These are phyloP conservation scores for Nomada ferruginata DNA, from an alignment of 2,888 invertebrate genomes.

Conservation along the genomic window DNA sequence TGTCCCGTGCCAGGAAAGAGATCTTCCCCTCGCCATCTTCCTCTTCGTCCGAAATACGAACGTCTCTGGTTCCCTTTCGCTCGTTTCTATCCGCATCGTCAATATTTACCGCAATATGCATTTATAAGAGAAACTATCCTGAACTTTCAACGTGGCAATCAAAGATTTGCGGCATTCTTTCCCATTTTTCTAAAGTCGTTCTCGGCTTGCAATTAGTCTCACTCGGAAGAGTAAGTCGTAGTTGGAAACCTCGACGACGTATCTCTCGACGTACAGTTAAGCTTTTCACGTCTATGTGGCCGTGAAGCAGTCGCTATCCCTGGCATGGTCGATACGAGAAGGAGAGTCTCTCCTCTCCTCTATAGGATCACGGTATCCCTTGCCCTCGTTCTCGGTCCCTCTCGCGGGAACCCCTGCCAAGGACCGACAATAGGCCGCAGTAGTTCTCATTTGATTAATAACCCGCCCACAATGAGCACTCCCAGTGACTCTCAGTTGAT, in stretches of 20 bases:
- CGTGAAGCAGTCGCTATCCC: constrained; percentile 52
- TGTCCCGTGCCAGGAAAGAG: constrained; percentile 43
- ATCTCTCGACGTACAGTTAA: constrained; percentile 27
- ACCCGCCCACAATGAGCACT: constrained; percentile 81
- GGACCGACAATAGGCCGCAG: constrained; percentile 81
- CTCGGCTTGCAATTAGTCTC: neutral
- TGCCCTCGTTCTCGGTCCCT: constrained; percentile 58
- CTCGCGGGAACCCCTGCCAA: constrained; percentile 75
- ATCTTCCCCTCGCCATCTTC: constrained; percentile 15
- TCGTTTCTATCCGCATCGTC: neutral
- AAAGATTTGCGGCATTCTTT: no score
- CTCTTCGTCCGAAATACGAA: constrained; percentile 16
- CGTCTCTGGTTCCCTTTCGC: neutral
- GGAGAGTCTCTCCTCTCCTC: constrained; percentile 73
- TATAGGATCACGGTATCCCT: constrained; percentile 58
- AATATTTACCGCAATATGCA: neutral
- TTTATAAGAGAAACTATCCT: no score
- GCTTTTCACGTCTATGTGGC: constrained; percentile 30
- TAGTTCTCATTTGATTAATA: constrained; percentile 84
- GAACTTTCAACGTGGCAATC: no score
- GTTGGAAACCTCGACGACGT: constrained; percentile 41
- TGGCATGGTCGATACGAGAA: constrained; percentile 76
- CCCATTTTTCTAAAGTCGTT: no score
- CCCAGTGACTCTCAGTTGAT: constrained; percentile 83
- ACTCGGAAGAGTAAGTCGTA: neutral